Conservation (phyloP, 2,888 invertebrate species). For the Brachypterus glaber region DNA sequence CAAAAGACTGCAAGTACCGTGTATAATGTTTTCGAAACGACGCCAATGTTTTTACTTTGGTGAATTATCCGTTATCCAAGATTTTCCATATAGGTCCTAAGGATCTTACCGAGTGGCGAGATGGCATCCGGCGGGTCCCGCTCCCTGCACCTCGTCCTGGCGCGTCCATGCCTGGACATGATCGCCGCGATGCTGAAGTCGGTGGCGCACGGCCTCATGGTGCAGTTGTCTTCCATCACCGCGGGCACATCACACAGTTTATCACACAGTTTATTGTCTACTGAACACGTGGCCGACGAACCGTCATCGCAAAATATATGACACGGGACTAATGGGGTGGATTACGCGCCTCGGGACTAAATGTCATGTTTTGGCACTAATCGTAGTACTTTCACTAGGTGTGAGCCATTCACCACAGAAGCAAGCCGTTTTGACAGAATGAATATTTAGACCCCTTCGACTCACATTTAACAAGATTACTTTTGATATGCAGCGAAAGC, state of each 20-base stretch:
- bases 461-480: slow-evolving; percentile 40
- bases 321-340: too few species aligned
- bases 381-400: slow-evolving; percentile 17
- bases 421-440: slow-evolving; percentile 42
- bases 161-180: slow-evolving; percentile 67
- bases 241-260: slow-evolving; percentile 23
- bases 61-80: too few species aligned
- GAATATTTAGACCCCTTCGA: slow-evolving; percentile 41
- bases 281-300: slow-evolving; percentile 9
- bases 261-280: too few species aligned
- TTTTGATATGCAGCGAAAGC: slow-evolving; percentile 40
- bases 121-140: slow-evolving; percentile 36
- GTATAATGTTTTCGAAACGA: too few species aligned
- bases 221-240: slow-evolving; percentile 56
- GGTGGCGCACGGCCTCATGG: slow-evolving; percentile 73
- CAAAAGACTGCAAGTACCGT: too few species aligned
- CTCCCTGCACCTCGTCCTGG: slow-evolving; percentile 49
- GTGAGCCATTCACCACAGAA: slow-evolving; percentile 29
- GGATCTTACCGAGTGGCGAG: slow-evolving; percentile 39
- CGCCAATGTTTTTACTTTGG: too few species aligned
- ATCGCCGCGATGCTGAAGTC: slow-evolving; percentile 95
- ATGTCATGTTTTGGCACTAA: too few species aligned
- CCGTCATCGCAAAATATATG: too few species aligned
- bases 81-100: too few species aligned
- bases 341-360: too few species aligned